These are phyloP conservation scores for Muscicapa comitata DNA, from an alignment of 2,797 vertebrate species.

Conservation along the genomic window DNA sequence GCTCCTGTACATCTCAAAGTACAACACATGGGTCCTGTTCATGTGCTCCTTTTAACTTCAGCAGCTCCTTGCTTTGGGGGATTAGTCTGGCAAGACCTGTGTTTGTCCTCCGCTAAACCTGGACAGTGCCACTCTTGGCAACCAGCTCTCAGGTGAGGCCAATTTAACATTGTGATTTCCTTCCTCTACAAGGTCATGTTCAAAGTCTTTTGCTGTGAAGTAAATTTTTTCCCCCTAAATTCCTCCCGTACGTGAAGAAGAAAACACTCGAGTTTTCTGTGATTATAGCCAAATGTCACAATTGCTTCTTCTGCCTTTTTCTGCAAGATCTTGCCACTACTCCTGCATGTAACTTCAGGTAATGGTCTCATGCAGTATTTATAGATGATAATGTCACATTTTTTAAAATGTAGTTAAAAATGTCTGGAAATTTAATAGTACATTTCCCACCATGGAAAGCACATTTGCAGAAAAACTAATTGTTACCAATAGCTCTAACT, in stretches of 20 bases:
- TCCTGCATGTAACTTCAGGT: neutral
- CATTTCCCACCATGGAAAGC: neutral
- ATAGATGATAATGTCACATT: neutral
- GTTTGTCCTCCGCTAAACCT: neutral
- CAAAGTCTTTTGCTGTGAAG: neutral
- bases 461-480: conserved; percentile 10
- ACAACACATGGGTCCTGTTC: accelerated
- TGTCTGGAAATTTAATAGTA: neutral
- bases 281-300: neutral
- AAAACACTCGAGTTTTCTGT: neutral
- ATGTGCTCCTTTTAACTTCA: neutral
- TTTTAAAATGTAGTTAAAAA: neutral
- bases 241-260: accelerated
- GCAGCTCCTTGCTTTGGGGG: neutral
- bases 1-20: accelerated
- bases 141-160: neutral
- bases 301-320: neutral
- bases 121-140: neutral
- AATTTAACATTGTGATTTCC: neutral
- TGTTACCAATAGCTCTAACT: neutral
- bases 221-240: neutral
- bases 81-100: neutral
- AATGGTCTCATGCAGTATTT: neutral
- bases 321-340: neutral
- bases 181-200: neutral